A percentile compares a stretch with the other conserved stretches of the same genome.
Conservation (phyloP, 2,797 vertebrate genomes). For the Enteromius trimaculatus region DNA sequence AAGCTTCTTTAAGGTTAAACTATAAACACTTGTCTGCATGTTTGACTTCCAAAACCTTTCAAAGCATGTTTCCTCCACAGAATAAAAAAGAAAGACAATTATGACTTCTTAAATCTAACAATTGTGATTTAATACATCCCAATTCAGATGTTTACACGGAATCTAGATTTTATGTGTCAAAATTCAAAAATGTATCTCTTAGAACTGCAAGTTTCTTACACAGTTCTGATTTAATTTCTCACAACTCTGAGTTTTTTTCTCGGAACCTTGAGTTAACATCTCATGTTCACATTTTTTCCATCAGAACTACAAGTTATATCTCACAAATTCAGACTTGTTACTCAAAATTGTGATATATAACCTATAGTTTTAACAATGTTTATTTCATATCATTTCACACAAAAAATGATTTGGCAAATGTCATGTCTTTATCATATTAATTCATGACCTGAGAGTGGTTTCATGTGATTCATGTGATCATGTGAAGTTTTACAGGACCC, state of each 20-base stretch:
- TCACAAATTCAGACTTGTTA: no score
- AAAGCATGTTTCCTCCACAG: not conserved
- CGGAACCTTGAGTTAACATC: not conserved
- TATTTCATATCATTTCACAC: not conserved
- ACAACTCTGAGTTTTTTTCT: not conserved
- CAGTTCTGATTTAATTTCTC: not conserved
- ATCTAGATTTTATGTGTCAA: not conserved
- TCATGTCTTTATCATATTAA: not conserved
- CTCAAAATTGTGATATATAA: not conserved
- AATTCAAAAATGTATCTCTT: not conserved
- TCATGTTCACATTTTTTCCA: not conserved
- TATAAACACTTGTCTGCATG: not conserved
- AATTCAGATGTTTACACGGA: not conserved
- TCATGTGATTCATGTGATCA: not conserved
- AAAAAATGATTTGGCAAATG: not conserved
- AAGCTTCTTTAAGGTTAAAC: not conserved
- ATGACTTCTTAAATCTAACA: not conserved
- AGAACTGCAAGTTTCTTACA: not conserved
- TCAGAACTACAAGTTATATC: no score
- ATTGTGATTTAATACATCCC: not conserved
- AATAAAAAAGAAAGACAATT: not conserved
- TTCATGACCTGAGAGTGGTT: not conserved
- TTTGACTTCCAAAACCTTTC: not conserved
- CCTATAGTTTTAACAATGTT: not conserved
- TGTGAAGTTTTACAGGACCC: slow-evolving; percentile 24